Evolutionary conservation across 1,140 invertebrate genomes (phyloP).

Genomic region (Eupristina koningsbergeri): DNA sequence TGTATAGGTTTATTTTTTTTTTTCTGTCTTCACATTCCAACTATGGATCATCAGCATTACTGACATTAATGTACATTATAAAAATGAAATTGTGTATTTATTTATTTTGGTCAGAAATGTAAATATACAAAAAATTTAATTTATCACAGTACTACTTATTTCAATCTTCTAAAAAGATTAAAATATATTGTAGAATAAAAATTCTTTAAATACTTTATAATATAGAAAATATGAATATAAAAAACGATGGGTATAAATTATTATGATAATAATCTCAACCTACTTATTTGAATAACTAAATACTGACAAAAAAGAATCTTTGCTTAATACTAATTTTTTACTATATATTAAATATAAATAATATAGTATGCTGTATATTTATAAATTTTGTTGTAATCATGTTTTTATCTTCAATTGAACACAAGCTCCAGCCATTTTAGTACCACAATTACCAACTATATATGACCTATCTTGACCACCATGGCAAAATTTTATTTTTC

Average conservation of each 20-base stretch:
- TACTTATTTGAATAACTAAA: background rate
- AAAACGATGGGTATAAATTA: background rate
- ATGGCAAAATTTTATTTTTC: conserved; percentile 63
- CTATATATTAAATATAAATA: background rate
- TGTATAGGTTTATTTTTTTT: too few species aligned
- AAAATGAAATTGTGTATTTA: background rate
- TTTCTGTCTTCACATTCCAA: too few species aligned
- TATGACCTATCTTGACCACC: conserved; percentile 75
- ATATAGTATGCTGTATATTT: background rate
- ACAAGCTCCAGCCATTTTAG: conserved; percentile 79
- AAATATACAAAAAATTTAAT: background rate
- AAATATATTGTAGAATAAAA: background rate
- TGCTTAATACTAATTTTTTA: conserved; percentile 16
- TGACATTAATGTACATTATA: too few species aligned
- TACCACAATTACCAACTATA: conserved; percentile 80
- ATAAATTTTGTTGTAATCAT: background rate
- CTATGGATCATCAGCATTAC: too few species aligned
- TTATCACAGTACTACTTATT: conserved; percentile 21
- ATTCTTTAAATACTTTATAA: background rate
- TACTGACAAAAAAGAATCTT: background rate
- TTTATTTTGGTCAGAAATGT: background rate
- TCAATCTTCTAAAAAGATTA: background rate
- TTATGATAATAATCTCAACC: background rate
- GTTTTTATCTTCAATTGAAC: conserved; percentile 65
- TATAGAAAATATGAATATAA: background rate